Evolutionary conservation across 2,888 invertebrate genomes (phyloP), one percentile per base, ranked within the genome.

Genomic region (Acleris holmiana): DNA sequence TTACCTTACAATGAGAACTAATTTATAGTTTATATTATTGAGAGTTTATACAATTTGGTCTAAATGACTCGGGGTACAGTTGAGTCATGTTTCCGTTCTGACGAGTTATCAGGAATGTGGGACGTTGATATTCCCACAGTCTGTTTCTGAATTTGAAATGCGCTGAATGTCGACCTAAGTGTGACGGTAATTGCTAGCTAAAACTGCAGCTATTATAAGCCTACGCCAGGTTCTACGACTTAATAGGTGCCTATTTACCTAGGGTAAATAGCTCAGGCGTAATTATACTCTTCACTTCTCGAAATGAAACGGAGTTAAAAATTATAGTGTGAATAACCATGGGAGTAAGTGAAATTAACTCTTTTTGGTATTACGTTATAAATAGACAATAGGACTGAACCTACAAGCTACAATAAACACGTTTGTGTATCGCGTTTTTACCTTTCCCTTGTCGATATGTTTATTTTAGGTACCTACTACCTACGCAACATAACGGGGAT

Each of bases 51-150:
- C 41, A 54, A 55, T 50, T 59, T 53, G 17, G 25, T 61, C 46
- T 59, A 76, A 74, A 71, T 75, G 80, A 83, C 85, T 79, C 72
- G 73, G 71, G 71, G 74, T 72, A 69, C 73, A 74, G 76, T 78
- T 88, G 88, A 87, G 74, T 87, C 89, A 88, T 67, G 72, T 83
- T 87, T 89, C 89, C 89, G 89, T 77, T 82, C 74, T 68, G 78
- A 79, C 87, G 72, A 83, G 84, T 89, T 89, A 89, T 89, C 89
- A 79, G 78, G 86, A 83, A 88, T 88, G 88, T 89, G 83, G 83
- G 78, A 74, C 84, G 74, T 75, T 76, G 82, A 83, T 85, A 82
- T 86, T 86, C 82, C 81, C 80, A 83, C 81, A 76, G 77, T 68
- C 69, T 67, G 67, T 73, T 76, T 76, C 77, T 77, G 76, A 76